Base-by-base conservation (phyloP, 2,113 vertebrate species). In the Centropus bengalensis region DNA sequence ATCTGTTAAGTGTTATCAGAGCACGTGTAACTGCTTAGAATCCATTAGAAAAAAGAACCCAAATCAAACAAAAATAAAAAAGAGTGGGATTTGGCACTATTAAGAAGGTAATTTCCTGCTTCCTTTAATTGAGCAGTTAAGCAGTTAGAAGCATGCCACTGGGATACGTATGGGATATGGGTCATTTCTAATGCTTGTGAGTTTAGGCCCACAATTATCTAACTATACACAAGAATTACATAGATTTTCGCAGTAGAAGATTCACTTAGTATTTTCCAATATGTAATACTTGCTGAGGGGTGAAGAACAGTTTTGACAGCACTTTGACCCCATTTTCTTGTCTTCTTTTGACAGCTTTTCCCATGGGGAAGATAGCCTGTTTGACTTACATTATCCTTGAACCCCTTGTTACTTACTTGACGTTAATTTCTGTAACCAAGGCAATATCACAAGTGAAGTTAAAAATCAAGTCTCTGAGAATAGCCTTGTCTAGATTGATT, bases 331-430 rank as follows among this genome's bases (percentile, higher is more conserved):
- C 26, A 68, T 88, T 88, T 85, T 80, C 63, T 55, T 70, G 10
- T 87, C 32, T 55, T 83, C 51, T 62, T 94, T 77, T 80, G 82
- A 33, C 84, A 77, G 23, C 0, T 5, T 93, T 89, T 95, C 51
- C 47, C 51, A 28, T 14, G 44, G 12, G 21, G 47, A 88, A 59
- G 79, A 49, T 24, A 69, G 55, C 28, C 54, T 51, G 60, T 64
- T 93, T 77, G 95, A 92, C 67, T 96, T 94, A 88, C 9, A 63
- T 88, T 94, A 77, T 76, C 89, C 91, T 91, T 97, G 93, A 95
- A 91, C 85, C 42, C 47, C 42, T 73, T 88, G 67, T 88, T 86
- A 77, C 78, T 83, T 91, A 89, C 82, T 91, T 93, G 82, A 94
- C 85, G 86, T 96, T 94, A 93, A 93, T 96, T 97, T 89, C 64